phyloP scores from a whole-genome alignment of 2,888 invertebrate genomes.

The Polydrusus pterygomalis region DNA sequence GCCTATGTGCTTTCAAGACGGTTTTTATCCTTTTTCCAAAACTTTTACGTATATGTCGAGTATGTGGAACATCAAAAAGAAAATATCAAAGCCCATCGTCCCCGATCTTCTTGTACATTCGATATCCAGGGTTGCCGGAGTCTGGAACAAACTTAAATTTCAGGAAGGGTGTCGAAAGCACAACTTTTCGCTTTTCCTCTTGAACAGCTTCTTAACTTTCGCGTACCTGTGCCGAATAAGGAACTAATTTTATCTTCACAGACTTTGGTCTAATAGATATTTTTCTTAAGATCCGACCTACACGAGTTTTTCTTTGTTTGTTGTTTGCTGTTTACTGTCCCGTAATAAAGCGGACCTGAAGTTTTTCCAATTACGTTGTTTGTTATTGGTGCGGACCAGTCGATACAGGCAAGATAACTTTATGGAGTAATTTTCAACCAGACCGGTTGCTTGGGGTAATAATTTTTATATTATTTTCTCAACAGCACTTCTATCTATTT shows the following conservation, averaged over 20 bases:
- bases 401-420: too few relatives aligned
- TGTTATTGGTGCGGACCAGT: neutral
- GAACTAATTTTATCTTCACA: slow-evolving; percentile 15
- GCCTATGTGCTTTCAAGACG: too few relatives aligned
- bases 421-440: too few relatives aligned
- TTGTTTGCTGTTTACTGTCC: slow-evolving; percentile 12
- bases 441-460: too few relatives aligned
- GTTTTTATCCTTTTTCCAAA: neutral
- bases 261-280: slow-evolving; percentile 10
- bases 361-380: slow-evolving; percentile 17
- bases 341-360: slow-evolving; percentile 5
- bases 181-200: slow-evolving; percentile 17
- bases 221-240: slow-evolving; percentile 11
- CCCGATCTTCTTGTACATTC: slow-evolving; percentile 5
- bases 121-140: neutral
- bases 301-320: neutral
- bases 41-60: neutral
- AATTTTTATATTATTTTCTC: too few relatives aligned
- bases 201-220: slow-evolving; percentile 11
- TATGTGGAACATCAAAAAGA: slow-evolving; percentile 4
- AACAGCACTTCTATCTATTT: too few relatives aligned
- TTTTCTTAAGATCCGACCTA: slow-evolving; percentile 3
- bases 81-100: neutral
- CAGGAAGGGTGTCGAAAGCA: slow-evolving; percentile 10
- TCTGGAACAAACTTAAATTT: slow-evolving; percentile 9